Conservation (phyloP, 37 sponge, comb jelly and placozoan genomes). For the Oscarella lobularis region DNA sequence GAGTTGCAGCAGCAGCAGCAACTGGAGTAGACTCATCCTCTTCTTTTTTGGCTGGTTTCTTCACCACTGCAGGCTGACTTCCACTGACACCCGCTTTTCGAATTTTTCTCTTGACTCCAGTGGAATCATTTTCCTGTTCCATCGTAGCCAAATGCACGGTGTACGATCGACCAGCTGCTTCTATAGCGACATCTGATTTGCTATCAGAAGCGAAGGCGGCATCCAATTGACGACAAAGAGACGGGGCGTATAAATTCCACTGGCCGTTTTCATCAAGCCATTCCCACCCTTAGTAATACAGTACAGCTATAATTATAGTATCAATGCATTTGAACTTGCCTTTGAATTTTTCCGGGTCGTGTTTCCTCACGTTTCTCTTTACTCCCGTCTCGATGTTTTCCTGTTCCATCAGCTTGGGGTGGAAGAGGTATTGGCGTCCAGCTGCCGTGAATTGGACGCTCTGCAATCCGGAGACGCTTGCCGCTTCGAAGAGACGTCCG, state of each 20-base stretch:
- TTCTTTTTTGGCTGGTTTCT: slow-evolving; percentile 1
- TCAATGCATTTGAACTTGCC: background rate
- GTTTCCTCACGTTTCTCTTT: slow-evolving; percentile 14
- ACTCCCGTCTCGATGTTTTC: slow-evolving; percentile 17
- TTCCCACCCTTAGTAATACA: slow-evolving; percentile 21
- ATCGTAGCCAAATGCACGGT: slow-evolving; percentile 20
- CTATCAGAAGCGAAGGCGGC: background rate
- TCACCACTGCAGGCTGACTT: background rate
- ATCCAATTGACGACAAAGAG: slow-evolving; percentile 21
- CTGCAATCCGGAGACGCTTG: background rate
- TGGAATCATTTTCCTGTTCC: slow-evolving; percentile 34
- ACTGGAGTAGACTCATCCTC: background rate
- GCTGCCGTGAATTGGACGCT: background rate
- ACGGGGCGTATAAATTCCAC: slow-evolving; percentile 18
- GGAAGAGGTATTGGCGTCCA: slow-evolving; percentile 15
- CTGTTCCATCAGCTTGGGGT: slow-evolving; percentile 27
- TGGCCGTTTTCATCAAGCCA: slow-evolving; percentile 35
- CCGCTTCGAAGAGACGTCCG: background rate
- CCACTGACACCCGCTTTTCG: background rate
- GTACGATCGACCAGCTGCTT: slow-evolving; percentile 27
- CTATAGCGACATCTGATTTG: slow-evolving; percentile 12
- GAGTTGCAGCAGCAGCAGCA: background rate
- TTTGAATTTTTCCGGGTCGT: background rate
- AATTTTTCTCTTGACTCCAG: slow-evolving; percentile 19
- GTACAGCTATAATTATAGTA: background rate